Percentiles rank a stretch among this genome's conserved stretches.
These are phyloP conservation scores for Madoqua kirkii DNA, from an alignment of 2,113 vertebrate genomes.

Conservation along the genomic window DNA sequence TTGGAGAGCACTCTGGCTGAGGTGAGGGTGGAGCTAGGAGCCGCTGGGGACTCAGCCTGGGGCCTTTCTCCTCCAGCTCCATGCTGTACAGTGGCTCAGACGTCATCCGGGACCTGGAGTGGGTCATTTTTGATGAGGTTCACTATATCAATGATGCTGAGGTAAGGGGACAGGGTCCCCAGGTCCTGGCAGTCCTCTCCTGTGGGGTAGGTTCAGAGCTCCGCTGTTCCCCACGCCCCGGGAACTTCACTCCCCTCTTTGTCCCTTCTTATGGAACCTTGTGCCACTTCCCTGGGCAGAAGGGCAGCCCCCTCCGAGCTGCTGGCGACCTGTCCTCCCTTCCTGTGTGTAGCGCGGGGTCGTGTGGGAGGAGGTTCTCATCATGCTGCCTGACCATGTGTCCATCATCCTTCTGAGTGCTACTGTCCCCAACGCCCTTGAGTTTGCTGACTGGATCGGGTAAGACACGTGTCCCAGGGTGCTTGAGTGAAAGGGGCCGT, in stretches of 20 bases:
- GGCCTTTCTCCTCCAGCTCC: conserved; percentile 79
- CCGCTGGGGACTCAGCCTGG: not conserved
- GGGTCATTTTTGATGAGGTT: conserved; percentile 96
- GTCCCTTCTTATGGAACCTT: not conserved
- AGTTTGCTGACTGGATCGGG: conserved; percentile 96
- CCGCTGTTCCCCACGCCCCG: too few species aligned
- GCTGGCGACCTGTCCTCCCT: not conserved
- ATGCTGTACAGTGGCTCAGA: conserved; percentile 95
- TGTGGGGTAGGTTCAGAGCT: not conserved
- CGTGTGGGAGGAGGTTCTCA: conserved; percentile 95
- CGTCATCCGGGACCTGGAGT: conserved; percentile 92
- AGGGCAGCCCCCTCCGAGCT: not conserved
- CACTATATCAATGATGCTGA: conserved; percentile 94
- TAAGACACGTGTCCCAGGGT: conserved; percentile 47
- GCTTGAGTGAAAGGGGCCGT: not conserved
- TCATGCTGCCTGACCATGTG: conserved; percentile 94
- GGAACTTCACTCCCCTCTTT: not conserved
- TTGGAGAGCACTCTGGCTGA: not conserved
- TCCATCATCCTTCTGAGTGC: conserved; percentile 93
- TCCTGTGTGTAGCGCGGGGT: conserved; percentile 86
- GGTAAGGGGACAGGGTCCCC: conserved; percentile 69
- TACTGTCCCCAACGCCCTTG: conserved; percentile 91
- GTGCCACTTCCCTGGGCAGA: not conserved
- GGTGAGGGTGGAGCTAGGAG: not conserved
- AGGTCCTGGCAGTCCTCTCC: not conserved